Percentiles rank a stretch among this genome's conserved stretches.
Evolutionary conservation across 2,797 vertebrate genomes (phyloP).

Genomic region (Chaetophractus vellerosus): DNA sequence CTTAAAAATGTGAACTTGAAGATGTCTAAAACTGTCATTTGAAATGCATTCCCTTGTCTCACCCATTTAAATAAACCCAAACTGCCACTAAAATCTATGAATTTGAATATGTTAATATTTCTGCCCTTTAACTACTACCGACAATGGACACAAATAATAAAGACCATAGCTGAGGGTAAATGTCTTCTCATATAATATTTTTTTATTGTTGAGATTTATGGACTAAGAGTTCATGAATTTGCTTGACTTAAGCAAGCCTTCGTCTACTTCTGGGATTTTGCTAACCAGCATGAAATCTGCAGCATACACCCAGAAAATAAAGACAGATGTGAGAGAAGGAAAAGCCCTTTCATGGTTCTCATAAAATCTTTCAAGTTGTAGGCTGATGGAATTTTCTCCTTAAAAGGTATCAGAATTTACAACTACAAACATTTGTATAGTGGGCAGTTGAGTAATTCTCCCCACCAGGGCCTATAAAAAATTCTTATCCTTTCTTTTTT

Average conservation of each 20-base stretch:
- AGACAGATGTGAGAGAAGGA: conserved; percentile 82
- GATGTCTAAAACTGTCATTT: not conserved
- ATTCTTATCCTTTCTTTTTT: conserved; percentile 63
- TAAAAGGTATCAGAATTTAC: conserved; percentile 86
- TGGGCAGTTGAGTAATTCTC: conserved; percentile 78
- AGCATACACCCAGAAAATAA: conserved; percentile 70
- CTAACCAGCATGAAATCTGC: conserved; percentile 74
- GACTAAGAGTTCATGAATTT: conserved; percentile 4
- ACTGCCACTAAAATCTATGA: not conserved
- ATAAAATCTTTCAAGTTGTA: conserved; percentile 84
- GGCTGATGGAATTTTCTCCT: conserved; percentile 77
- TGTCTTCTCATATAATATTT: not conserved
- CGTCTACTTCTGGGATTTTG: conserved; percentile 66
- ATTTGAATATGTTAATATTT: not conserved
- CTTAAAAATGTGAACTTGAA: not conserved
- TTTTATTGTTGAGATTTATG: not conserved
- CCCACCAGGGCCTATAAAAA: conserved; percentile 68
- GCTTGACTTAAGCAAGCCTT: conserved; percentile 42
- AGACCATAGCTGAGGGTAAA: not conserved
- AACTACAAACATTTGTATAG: conserved; percentile 80
- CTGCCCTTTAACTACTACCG: not conserved
- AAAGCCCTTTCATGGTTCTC: conserved; percentile 81
- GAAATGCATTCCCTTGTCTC: not conserved
- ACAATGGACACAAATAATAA: not conserved
- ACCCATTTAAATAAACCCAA: not conserved